Base-by-base conservation (phyloP, 92 coral and sea anemone genomes). In the Umimayanthus kanabou region DNA sequence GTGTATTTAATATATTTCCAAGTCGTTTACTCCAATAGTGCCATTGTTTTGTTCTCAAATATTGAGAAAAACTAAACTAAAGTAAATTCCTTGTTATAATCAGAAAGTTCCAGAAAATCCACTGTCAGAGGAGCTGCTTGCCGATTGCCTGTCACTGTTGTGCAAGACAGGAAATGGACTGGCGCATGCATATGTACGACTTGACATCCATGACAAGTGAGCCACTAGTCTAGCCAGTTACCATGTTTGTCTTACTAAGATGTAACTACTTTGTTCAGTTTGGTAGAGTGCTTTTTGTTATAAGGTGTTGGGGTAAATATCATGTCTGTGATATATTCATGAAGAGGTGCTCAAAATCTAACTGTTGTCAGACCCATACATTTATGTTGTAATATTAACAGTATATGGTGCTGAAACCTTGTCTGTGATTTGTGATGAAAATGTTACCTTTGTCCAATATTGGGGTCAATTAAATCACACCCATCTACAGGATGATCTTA, bases 151-250 rank as follows among this genome's bases (percentile, higher is more conserved):
- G 73, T 95, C 99, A 13, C 87, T 96, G 93, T 76, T 96, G 89
- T 96, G 99, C 71, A 96, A 96, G 88, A 96, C 99, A 77, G 99
- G 99, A 13, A 96, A 95, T 91, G 99, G 99, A 2, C 80, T 96
- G 91, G 99, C 98, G 67, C 99, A 96, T 92, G 99, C 98, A 5
- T 96, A 96, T 90, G 99, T 96, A 4, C 92, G 99, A 39, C 93
- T 96, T 80, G 99, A 96, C 85, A 85, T 96, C 15, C 99, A 96
- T 85, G 99, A 96, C 89, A 96, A 92, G 99, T 96, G 92, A 88
- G 96, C 72, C 16, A 9, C 16, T 4, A 25, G 26, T 9, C 16
- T 4, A 25, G 26, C 42, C 14, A 18, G 58, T 65, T 45, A 47
- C 11, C 2, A 39, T 40, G 13, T 33, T 33, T 33, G 0, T 73